phyloP scores from a whole-genome alignment of 2,888 invertebrate genomes.

The Ichneumoninae sp. region DNA sequence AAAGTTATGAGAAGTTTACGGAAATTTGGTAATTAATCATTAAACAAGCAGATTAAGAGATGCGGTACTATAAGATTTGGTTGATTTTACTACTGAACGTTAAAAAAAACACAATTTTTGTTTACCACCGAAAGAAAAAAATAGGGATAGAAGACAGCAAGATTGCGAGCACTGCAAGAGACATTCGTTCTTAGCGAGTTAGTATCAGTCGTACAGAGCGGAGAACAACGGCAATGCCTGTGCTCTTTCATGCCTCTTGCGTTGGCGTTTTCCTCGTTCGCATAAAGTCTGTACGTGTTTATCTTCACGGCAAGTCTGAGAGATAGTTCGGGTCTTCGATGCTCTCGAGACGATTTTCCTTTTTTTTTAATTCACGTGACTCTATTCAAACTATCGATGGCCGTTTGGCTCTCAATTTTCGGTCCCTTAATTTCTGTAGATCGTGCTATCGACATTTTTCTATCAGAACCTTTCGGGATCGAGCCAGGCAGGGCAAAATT shows the following conservation, averaged over 20 bases:
- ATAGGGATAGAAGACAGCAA: background rate
- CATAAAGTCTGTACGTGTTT: constrained; percentile 71
- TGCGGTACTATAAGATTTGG: background rate
- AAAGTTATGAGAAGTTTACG: too few relatives aligned
- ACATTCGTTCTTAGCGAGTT: constrained; percentile 30
- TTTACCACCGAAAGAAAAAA: background rate
- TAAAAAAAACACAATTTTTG: background rate
- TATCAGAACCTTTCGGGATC: background rate
- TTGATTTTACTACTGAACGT: background rate
- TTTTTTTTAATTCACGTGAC: background rate
- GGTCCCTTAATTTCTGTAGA: background rate
- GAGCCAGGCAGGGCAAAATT: constrained; percentile 26
- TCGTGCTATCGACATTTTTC: background rate
- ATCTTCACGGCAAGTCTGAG: constrained; percentile 12
- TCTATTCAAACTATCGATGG: constrained; percentile 77
- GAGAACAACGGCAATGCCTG: constrained; percentile 71
- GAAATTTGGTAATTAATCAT: background rate
- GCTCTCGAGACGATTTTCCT: constrained; percentile 56
- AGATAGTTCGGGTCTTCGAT: constrained; percentile 73
- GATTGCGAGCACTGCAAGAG: background rate
- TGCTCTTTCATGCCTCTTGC: constrained; percentile 75
- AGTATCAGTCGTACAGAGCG: constrained; percentile 33
- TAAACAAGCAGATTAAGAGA: background rate
- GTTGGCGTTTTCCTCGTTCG: constrained; percentile 78
- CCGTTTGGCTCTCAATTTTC: constrained; percentile 52